Conservation (phyloP, 1,140 invertebrate genomes). For the Schlechtendalia chinensis region DNA sequence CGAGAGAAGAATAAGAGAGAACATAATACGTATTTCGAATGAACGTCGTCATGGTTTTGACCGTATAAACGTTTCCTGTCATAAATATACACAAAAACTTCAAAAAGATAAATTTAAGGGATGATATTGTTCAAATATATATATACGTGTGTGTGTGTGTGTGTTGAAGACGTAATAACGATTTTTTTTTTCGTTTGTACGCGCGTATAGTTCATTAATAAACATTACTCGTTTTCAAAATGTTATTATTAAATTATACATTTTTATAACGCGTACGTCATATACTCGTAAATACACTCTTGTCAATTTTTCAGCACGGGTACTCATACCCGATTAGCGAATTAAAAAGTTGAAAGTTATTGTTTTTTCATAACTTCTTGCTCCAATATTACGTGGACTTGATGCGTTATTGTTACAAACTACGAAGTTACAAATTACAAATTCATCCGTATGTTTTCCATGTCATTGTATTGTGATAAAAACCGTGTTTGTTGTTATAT, state of each 20-base stretch:
- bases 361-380: too few species aligned
- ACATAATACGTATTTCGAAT: background rate
- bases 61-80: background rate
- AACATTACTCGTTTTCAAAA: background rate
- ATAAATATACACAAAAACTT: background rate
- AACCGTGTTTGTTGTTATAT: too few species aligned
- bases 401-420: too few species aligned
- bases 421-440: too few species aligned
- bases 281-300: background rate
- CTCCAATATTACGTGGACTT: too few species aligned
- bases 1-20: background rate
- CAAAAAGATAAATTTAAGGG: background rate
- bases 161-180: background rate
- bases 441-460: too few species aligned
- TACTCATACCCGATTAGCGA: too few species aligned
- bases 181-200: background rate
- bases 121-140: background rate
- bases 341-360: too few species aligned
- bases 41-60: background rate
- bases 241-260: background rate
- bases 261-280: background rate
- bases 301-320: too few species aligned
- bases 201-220: background rate
- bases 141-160: too few species aligned
- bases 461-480: slow-evolving; percentile 9